Conservation (phyloP, 2,888 invertebrate genomes). For the Chorisops tibialis region DNA sequence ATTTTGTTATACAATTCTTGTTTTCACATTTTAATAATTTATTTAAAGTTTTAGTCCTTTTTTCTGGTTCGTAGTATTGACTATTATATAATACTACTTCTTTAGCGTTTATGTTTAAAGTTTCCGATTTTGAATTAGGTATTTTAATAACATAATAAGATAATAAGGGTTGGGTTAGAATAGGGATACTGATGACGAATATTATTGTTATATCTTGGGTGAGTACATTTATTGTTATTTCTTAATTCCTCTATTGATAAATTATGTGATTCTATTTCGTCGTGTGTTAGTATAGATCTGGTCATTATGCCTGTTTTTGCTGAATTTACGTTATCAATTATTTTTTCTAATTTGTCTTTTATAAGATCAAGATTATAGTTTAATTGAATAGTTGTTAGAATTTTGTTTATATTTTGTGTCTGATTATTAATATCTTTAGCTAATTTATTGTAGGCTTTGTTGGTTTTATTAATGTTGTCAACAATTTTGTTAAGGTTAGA, state of each 20-base stretch:
- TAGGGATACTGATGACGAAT: neutral
- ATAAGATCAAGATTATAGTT: no score
- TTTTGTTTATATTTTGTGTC: neutral
- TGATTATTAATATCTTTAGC: neutral
- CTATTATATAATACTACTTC: neutral
- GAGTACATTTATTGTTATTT: neutral
- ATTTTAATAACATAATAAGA: neutral
- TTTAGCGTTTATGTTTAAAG: neutral
- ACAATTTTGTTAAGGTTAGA: no score
- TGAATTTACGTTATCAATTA: no score
- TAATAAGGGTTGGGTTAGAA: neutral
- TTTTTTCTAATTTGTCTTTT: no score
- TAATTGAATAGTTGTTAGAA: no score
- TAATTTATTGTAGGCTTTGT: neutral
- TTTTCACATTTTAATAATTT: neutral
- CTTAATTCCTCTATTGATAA: neutral
- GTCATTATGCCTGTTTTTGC: no score
- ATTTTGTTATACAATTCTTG: neutral
- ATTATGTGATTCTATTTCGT: neutral
- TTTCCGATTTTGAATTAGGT: neutral
- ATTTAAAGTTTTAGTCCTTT: no score
- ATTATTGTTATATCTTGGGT: neutral
- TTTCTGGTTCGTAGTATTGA: neutral
- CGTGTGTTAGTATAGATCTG: neutral
- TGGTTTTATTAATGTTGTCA: no score